phyloP scores from a whole-genome alignment of 2,888 invertebrate genomes.

The Calliphora vomitoria region DNA sequence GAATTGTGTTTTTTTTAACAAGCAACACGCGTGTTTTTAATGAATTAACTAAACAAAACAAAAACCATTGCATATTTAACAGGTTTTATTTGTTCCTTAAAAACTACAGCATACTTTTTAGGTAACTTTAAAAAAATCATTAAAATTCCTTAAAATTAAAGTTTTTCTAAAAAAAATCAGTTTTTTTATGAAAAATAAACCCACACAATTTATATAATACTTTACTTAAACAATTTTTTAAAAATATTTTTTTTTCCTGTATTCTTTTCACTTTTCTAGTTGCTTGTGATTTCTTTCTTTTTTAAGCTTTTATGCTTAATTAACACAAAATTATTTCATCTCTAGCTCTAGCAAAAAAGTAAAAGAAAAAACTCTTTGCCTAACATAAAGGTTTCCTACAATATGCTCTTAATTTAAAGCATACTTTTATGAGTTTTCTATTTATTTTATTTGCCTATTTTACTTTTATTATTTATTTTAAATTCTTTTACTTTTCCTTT shows the following conservation, averaged over 20 bases:
- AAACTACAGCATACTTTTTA: slow-evolving; percentile 56
- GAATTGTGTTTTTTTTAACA: slow-evolving; percentile 58
- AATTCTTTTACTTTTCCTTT: not conserved
- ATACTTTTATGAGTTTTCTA: slow-evolving; percentile 35
- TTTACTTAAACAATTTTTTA: not conserved
- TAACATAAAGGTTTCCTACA: slow-evolving; percentile 8
- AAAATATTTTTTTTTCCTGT: not conserved
- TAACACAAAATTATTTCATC: slow-evolving; percentile 25
- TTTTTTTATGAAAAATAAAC: not conserved
- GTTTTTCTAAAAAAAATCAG: not conserved
- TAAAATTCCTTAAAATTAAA: not conserved
- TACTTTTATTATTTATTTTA: slow-evolving; percentile 34
- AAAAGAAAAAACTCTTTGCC: slow-evolving; percentile 6
- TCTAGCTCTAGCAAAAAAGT: no score
- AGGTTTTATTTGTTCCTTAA: not conserved
- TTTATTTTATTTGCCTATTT: slow-evolving; percentile 13
- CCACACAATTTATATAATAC: not conserved
- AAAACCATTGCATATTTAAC: slow-evolving; percentile 65
- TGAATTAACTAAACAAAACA: slow-evolving; percentile 61
- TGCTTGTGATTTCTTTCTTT: not conserved
- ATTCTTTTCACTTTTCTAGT: slow-evolving; percentile 32
- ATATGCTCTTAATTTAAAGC: slow-evolving; percentile 28
- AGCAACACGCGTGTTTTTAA: slow-evolving; percentile 72
- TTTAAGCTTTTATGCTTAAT: slow-evolving; percentile 60
- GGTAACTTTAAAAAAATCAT: not conserved